Percentiles rank a stretch among this genome's conserved stretches.
Conservation (phyloP, 2,113 vertebrate species). For the Ciconia stormi region DNA sequence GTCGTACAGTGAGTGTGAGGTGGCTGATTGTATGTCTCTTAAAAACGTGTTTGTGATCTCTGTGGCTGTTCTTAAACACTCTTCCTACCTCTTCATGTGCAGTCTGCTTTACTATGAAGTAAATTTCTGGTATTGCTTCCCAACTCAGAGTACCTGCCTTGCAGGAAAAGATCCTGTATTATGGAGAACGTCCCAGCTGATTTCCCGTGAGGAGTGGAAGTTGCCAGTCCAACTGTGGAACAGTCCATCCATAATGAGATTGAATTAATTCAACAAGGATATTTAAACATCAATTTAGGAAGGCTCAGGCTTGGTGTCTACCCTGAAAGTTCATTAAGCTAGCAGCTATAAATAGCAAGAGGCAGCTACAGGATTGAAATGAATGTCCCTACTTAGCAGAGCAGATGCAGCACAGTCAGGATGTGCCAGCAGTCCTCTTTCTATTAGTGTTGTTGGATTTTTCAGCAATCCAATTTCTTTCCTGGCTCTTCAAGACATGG, state of each 20-base stretch:
- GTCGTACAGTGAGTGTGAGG: not conserved
- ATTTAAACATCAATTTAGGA: not conserved
- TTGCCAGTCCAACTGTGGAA: not conserved
- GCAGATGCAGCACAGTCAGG: not conserved
- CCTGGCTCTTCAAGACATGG: not conserved
- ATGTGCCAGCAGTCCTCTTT: not conserved
- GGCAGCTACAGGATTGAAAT: not conserved
- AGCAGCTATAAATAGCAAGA: slow-evolving; percentile 11
- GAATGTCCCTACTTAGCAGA: not conserved
- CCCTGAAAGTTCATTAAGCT: not conserved
- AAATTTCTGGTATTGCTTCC: not conserved
- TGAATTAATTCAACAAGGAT: not conserved
- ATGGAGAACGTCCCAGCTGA: not conserved
- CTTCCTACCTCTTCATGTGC: not conserved
- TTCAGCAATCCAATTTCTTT: not conserved
- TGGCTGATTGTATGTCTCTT: not conserved
- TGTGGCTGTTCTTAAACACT: not conserved
- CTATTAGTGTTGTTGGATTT: not conserved
- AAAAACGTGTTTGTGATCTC: not conserved
- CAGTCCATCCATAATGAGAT: not conserved
- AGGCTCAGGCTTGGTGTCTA: not conserved
- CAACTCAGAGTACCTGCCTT: not conserved
- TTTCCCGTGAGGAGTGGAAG: not conserved
- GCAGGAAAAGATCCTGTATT: not conserved
- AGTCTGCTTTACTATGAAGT: not conserved